Percentiles rank a stretch among this genome's conserved stretches.
These are phyloP conservation scores for Paraplagusia blochii DNA, from an alignment of 2,113 vertebrate species.

Conservation along the genomic window DNA sequence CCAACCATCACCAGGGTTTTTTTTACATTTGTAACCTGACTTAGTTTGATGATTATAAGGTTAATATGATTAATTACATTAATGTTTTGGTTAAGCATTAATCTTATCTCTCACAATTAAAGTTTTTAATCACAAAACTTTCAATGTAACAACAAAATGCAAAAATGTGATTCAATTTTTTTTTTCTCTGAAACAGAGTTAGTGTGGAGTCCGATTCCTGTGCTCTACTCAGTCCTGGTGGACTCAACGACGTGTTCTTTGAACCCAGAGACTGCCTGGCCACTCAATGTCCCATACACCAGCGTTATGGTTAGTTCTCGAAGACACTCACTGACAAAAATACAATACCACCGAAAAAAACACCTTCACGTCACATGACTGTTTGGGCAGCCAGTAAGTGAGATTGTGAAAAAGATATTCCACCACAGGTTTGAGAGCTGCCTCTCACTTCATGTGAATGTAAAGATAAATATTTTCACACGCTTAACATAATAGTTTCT, in stretches of 20 bases:
- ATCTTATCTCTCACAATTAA: too few relatives aligned
- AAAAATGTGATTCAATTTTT: too few relatives aligned
- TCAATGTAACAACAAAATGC: too few relatives aligned
- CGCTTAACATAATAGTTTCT: too few relatives aligned
- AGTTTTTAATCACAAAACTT: too few relatives aligned
- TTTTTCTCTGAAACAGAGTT: constrained; percentile 43
- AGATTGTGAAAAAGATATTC: too few relatives aligned
- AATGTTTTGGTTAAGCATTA: too few relatives aligned
- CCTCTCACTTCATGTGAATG: neutral
- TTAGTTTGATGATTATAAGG: too few relatives aligned
- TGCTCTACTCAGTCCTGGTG: constrained; percentile 18
- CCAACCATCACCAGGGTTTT: neutral
- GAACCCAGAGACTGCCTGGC: constrained; percentile 61
- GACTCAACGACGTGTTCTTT: constrained; percentile 46
- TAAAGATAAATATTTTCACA: too few relatives aligned
- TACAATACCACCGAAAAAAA: too few relatives aligned
- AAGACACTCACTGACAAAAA: neutral
- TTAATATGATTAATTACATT: too few relatives aligned
- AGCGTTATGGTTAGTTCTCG: constrained; percentile 53
- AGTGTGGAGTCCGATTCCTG: constrained; percentile 43
- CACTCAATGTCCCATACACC: constrained; percentile 69
- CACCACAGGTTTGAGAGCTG: neutral
- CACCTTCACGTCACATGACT: too few relatives aligned
- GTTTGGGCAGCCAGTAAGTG: neutral
- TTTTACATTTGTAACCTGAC: neutral